Conservation (phyloP, 2,888 invertebrate genomes). For the Beris morrisii region DNA sequence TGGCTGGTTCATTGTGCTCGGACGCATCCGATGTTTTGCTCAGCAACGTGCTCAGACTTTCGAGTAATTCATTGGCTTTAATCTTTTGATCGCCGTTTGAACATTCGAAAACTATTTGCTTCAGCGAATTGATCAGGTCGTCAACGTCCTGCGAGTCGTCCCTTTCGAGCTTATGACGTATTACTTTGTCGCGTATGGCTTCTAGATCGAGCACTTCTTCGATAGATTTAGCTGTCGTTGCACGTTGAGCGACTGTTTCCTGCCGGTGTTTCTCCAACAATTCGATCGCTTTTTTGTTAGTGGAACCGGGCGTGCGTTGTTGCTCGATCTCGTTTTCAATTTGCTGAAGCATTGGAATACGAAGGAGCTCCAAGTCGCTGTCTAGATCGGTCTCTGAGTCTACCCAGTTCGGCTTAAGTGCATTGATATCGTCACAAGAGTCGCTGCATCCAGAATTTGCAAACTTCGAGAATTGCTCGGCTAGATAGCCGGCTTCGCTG, state of each 20-base stretch:
- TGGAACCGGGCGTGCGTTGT: background rate
- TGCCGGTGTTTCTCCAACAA: background rate
- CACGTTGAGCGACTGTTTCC: too few relatives aligned
- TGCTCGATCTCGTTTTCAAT: slow-evolving; percentile 30
- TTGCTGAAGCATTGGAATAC: slow-evolving; percentile 45
- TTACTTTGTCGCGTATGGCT: slow-evolving; percentile 37
- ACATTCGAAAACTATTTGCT: slow-evolving; percentile 41
- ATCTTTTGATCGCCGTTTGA: slow-evolving; percentile 41
- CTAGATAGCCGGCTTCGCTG: slow-evolving; percentile 1
- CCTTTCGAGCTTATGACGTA: slow-evolving; percentile 33
- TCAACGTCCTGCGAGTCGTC: slow-evolving; percentile 42
- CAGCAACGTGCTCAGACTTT: slow-evolving; percentile 42
- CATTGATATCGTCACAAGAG: slow-evolving; percentile 44
- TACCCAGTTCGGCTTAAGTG: slow-evolving; percentile 40
- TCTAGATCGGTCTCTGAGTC: slow-evolving; percentile 45
- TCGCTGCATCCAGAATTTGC: slow-evolving; percentile 42
- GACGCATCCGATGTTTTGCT: background rate
- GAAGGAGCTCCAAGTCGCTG: slow-evolving; percentile 45
- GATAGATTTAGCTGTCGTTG: background rate
- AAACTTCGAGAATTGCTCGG: slow-evolving; percentile 33
- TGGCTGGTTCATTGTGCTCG: background rate
- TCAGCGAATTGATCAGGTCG: slow-evolving; percentile 42
- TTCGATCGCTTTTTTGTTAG: background rate
- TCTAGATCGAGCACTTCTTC: slow-evolving; percentile 15
- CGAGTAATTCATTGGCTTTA: slow-evolving; percentile 42